Evolutionary conservation across 1,140 invertebrate genomes (phyloP).

Genomic region (Chionoecetes opilio): DNA sequence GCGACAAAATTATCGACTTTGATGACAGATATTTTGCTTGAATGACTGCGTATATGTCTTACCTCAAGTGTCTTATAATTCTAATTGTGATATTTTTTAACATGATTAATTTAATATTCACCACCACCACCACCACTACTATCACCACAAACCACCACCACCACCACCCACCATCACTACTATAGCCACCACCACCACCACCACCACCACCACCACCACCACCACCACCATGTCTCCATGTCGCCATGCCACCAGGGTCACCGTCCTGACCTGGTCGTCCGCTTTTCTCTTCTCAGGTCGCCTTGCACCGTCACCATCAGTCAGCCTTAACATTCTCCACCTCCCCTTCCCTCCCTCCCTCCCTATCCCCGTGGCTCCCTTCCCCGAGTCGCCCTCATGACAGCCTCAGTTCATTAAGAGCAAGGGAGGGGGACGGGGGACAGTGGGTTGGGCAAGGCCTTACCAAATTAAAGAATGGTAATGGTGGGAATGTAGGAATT

Average conservation of each 20-base stretch:
- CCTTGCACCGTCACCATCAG: too few relatives aligned
- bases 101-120: too few relatives aligned
- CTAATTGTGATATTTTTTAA: too few relatives aligned
- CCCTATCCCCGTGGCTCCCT: background rate
- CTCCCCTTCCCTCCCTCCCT: too few relatives aligned
- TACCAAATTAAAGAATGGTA: slow-evolving; percentile 67
- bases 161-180: background rate
- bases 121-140: too few relatives aligned
- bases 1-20: too few relatives aligned
- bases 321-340: too few relatives aligned
- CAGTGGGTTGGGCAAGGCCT: background rate
- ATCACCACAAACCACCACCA: background rate
- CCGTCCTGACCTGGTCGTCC: background rate
- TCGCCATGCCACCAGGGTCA: background rate
- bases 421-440: background rate
- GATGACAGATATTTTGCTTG: too few relatives aligned
- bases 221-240: background rate
- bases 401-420: slow-evolving; percentile 54
- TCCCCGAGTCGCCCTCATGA: slow-evolving; percentile 10
- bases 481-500: slow-evolving; percentile 65
- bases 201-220: background rate
- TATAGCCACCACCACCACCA: background rate
- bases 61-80: too few relatives aligned
- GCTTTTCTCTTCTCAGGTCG: background rate
- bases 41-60: too few relatives aligned